Percentiles rank a stretch among this genome's conserved stretches.
These are phyloP conservation scores for Hyla sarda DNA, from an alignment of 2,113 vertebrate species.

Conservation along the genomic window DNA sequence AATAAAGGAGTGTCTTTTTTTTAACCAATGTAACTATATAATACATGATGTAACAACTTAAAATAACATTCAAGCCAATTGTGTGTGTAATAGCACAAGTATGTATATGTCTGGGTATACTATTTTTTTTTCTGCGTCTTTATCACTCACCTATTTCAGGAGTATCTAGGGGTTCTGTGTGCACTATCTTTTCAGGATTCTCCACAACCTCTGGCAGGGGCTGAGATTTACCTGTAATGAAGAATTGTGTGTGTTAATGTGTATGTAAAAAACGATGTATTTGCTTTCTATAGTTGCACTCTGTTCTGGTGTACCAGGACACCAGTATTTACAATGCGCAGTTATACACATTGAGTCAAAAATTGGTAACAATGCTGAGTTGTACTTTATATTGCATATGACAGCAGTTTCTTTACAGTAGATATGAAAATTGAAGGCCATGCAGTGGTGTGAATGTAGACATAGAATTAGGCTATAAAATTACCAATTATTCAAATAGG, in stretches of 20 bases:
- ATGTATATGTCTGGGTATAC: too few relatives aligned
- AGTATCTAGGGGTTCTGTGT: conserved; percentile 72
- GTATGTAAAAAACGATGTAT: background rate
- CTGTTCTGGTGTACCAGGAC: background rate
- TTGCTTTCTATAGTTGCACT: background rate
- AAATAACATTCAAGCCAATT: background rate
- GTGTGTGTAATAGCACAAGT: background rate
- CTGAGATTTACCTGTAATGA: conserved; percentile 65
- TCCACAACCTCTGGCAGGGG: conserved; percentile 58
- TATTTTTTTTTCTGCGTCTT: background rate
- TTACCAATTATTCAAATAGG: too few relatives aligned
- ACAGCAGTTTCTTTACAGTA: background rate
- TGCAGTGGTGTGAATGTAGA: background rate
- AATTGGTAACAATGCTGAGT: background rate
- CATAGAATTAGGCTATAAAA: too few relatives aligned
- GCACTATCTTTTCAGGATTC: conserved; percentile 68
- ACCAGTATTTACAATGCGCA: background rate
- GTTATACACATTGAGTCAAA: background rate
- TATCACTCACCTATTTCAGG: conserved; percentile 78
- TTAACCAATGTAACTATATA: background rate
- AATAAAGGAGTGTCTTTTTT: background rate
- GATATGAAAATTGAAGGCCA: background rate
- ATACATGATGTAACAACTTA: background rate
- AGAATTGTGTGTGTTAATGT: background rate
- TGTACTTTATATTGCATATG: background rate